Percentiles rank a stretch among this genome's conserved stretches.
Evolutionary conservation across 2,113 vertebrate species (phyloP).

Genomic region (Hypanus sabinus): DNA sequence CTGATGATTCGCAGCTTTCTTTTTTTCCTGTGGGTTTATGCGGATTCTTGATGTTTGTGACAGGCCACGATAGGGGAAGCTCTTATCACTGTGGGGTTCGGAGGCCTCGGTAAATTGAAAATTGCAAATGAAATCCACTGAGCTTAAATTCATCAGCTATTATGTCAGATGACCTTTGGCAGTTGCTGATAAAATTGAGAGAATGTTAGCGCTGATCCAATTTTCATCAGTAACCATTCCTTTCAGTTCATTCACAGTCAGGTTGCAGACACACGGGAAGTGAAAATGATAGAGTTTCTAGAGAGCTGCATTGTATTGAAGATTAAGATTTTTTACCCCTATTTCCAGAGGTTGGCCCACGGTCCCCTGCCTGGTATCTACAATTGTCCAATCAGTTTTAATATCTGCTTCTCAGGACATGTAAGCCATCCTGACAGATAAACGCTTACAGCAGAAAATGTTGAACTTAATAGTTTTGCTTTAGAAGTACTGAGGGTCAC

Average conservation of each 20-base stretch:
- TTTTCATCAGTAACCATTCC: conserved; percentile 89
- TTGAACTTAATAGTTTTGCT: conserved; percentile 97
- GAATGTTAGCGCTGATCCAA: conserved; percentile 92
- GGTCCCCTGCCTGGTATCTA: conserved; percentile 81
- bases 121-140: conserved; percentile 94
- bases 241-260: conserved; percentile 89
- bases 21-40: conserved; percentile 71
- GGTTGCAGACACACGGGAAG: conserved; percentile 79
- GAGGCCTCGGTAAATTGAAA: conserved; percentile 90
- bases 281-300: conserved; percentile 99
- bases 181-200: conserved; percentile 91
- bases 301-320: conserved; percentile 93
- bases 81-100: conserved; percentile 86
- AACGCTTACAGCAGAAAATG: conserved; percentile 86
- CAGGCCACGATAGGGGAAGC: conserved; percentile 81
- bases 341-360: conserved; percentile 84
- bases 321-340: conserved; percentile 98
- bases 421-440: conserved; percentile 87
- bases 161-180: conserved; percentile 96
- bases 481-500: conserved; percentile 78
- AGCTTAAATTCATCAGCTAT: conserved; percentile 95
- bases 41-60: conserved; percentile 88
- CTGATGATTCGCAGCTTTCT: conserved; percentile 68
- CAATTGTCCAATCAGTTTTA: conserved; percentile 94
- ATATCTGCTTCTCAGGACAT: conserved; percentile 88